Percentiles rank a stretch among this genome's conserved stretches.
Evolutionary conservation across 2,797 vertebrate genomes (phyloP).

Genomic region (Hyperoplus lanceolatus): DNA sequence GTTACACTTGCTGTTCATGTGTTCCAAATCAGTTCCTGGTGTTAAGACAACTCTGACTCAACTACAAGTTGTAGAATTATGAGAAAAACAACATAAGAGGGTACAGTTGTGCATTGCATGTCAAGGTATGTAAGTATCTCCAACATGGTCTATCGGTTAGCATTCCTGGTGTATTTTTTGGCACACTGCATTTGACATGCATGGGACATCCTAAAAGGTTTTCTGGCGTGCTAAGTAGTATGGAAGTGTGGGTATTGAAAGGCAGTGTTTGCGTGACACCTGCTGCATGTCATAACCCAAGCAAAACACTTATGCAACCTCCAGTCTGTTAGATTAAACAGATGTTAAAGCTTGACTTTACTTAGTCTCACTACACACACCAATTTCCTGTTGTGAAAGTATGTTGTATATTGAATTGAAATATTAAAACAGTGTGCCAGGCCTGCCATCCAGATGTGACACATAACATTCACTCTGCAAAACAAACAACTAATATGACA

Average conservation of each 20-base stretch:
- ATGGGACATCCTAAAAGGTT: too few species aligned
- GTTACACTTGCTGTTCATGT: background rate
- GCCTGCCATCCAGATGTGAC: background rate
- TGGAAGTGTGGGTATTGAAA: background rate
- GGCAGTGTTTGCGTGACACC: constrained; percentile 37
- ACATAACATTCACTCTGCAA: background rate
- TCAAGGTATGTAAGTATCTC: background rate
- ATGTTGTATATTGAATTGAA: background rate
- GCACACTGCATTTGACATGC: background rate
- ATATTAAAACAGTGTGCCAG: background rate
- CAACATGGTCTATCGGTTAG: constrained; percentile 43
- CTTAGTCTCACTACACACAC: background rate
- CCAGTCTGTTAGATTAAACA: constrained; percentile 8
- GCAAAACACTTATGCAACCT: constrained; percentile 1
- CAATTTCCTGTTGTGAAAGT: background rate
- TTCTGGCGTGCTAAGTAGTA: too few species aligned
- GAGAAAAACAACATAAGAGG: background rate
- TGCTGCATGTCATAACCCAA: constrained; percentile 45
- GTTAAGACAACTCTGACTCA: background rate
- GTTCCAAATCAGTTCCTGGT: background rate
- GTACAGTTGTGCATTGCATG: background rate
- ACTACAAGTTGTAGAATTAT: background rate
- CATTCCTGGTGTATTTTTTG: constrained; percentile 50
- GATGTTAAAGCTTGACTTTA: background rate
- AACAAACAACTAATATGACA: background rate